Conservation (phyloP, 2,888 invertebrate genomes). For the Apamea crenata region DNA sequence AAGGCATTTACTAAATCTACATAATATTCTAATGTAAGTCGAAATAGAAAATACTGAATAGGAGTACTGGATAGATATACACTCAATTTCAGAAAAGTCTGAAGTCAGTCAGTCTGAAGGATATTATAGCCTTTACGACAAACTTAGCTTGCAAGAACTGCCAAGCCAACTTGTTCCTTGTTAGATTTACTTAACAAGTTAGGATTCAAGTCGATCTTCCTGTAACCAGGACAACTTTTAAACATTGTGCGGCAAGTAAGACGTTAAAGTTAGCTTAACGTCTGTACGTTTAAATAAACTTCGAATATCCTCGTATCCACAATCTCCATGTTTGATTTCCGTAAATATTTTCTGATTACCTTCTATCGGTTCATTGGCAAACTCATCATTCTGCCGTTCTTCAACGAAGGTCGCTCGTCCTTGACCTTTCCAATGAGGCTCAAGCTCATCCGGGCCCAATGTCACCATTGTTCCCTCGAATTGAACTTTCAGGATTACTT, state of each 20-base stretch:
- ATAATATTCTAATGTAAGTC: not conserved
- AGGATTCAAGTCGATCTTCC: slow-evolving; percentile 28
- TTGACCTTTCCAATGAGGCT: slow-evolving; percentile 57
- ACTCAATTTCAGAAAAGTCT: not conserved
- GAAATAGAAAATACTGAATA: not conserved
- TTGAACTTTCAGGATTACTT: slow-evolving; percentile 57
- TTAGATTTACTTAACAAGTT: slow-evolving; percentile 47
- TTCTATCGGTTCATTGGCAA: slow-evolving; percentile 18
- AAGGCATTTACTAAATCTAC: not conserved
- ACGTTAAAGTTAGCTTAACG: slow-evolving; percentile 4
- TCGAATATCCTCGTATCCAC: not conserved
- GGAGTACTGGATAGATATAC: not conserved
- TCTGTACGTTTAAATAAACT: not conserved
- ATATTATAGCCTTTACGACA: slow-evolving; percentile 22
- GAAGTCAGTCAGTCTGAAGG: slow-evolving; percentile 17
- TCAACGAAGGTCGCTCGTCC: slow-evolving; percentile 51
- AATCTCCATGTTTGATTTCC: not conserved
- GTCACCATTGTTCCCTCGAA: slow-evolving; percentile 42
- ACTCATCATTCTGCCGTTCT: slow-evolving; percentile 27
- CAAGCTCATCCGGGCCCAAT: slow-evolving; percentile 59
- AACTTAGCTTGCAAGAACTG: slow-evolving; percentile 37
- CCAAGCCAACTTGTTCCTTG: slow-evolving; percentile 20
- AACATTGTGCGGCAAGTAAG: not conserved
- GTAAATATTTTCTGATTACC: slow-evolving; percentile 30
- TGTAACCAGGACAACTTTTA: slow-evolving; percentile 32